A percentile compares a stretch with the other conserved stretches of the same genome.
Evolutionary conservation across 2,113 vertebrate genomes (phyloP).

Genomic region (Hypomesus transpacificus): DNA sequence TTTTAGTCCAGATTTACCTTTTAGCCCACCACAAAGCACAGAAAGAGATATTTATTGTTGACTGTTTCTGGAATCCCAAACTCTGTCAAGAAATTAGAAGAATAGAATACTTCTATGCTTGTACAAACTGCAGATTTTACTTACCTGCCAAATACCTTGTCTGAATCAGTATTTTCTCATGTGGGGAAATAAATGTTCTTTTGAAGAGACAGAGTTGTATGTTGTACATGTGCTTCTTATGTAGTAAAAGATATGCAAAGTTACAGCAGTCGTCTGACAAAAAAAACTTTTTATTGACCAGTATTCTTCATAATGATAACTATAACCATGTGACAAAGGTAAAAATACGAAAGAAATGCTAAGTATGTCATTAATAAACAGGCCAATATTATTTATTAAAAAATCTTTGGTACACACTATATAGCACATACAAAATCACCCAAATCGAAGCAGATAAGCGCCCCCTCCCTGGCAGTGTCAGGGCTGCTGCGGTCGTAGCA

Average conservation of each 20-base stretch:
- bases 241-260: not conserved
- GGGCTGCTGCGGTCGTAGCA: slow-evolving; percentile 65
- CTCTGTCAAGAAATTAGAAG: slow-evolving; percentile 85
- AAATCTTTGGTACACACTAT: too few relatives aligned
- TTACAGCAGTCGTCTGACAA: too few relatives aligned
- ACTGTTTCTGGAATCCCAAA: slow-evolving; percentile 85
- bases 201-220: slow-evolving; percentile 54
- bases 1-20: slow-evolving; percentile 66
- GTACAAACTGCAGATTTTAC: slow-evolving; percentile 88
- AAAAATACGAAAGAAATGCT: too few relatives aligned
- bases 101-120: slow-evolving; percentile 87
- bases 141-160: slow-evolving; percentile 83
- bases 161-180: slow-evolving; percentile 90
- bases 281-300: too few relatives aligned
- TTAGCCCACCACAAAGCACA: slow-evolving; percentile 77
- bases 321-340: too few relatives aligned
- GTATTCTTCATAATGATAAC: too few relatives aligned
- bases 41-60: slow-evolving; percentile 91
- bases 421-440: too few relatives aligned
- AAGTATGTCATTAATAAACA: too few relatives aligned
- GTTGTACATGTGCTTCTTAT: not conserved
- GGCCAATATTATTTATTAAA: too few relatives aligned
- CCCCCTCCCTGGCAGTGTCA: slow-evolving; percentile 35
- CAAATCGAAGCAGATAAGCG: too few relatives aligned
- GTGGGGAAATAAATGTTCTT: slow-evolving; percentile 90